phyloP scores from a whole-genome alignment of 2,113 vertebrate species.

The Sialia sialis region DNA sequence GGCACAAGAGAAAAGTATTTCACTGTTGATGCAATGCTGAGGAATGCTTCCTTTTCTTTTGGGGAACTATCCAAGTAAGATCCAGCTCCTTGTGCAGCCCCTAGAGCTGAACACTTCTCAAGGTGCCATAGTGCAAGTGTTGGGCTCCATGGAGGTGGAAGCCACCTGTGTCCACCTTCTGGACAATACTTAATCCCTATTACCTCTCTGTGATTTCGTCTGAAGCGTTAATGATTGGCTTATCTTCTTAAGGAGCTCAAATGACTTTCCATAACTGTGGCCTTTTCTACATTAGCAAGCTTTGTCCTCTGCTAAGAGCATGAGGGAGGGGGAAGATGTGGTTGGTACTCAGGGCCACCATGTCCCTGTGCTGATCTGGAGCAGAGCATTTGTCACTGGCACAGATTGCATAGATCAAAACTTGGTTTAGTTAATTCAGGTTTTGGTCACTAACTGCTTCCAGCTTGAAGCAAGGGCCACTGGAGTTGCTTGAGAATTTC shows the following conservation, averaged over 20 bases:
- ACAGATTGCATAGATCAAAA: not conserved
- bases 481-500: not conserved
- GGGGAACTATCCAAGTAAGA: not conserved
- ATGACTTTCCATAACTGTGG: not conserved
- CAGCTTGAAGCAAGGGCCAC: not conserved
- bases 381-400: not conserved
- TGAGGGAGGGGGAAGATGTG: not conserved
- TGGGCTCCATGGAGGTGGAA: not conserved
- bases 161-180: not conserved
- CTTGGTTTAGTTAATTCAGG: not conserved
- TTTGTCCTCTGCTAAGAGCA: accelerated
- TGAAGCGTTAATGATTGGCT: not conserved
- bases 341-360: accelerated
- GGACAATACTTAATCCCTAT: not conserved
- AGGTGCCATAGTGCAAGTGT: not conserved
- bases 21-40: not conserved
- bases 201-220: not conserved
- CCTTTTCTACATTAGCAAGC: not conserved
- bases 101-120: accelerated
- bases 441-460: not conserved
- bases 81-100: not conserved
- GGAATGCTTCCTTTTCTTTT: not conserved
- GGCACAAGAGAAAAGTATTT: not conserved
- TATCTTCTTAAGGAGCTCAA: not conserved
- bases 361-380: not conserved